Percentiles rank a stretch among this genome's conserved stretches.
Conservation (phyloP, 2,797 vertebrate species). For the Pipistrellus pygmaeus region DNA sequence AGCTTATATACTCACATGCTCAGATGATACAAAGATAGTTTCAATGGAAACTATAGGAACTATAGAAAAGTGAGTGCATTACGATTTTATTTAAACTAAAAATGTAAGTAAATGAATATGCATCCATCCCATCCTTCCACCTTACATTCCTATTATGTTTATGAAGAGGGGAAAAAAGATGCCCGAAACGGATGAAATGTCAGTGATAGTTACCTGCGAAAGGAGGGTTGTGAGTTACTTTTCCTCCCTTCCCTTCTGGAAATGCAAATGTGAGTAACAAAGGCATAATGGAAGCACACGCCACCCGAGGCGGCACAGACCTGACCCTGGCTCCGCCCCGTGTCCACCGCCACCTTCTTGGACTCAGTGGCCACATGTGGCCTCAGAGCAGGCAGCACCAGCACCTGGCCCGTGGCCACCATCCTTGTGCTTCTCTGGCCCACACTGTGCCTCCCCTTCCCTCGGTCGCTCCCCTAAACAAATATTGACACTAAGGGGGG, state of each 20-base stretch:
- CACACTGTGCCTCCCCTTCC: background rate
- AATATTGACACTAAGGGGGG: constrained; percentile 21
- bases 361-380: background rate
- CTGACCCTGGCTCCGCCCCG: background rate
- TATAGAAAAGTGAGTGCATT: background rate
- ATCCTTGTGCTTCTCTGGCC: background rate
- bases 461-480: constrained; percentile 35
- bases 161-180: background rate
- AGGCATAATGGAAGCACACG: background rate
- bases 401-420: too few relatives aligned
- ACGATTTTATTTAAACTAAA: background rate
- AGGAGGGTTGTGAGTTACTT: background rate
- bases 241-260: constrained; percentile 15
- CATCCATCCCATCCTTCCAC: background rate
- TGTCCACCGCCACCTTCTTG: background rate
- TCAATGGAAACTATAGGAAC: background rate
- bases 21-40: background rate
- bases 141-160: background rate
- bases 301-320: background rate
- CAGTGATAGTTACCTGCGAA: background rate
- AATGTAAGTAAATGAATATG: background rate
- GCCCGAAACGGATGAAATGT: background rate
- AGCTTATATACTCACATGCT: background rate
- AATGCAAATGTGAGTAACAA: background rate
- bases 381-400: background rate